A percentile compares a stretch with the other conserved stretches of the same genome.
Conservation (phyloP, 1,140 invertebrate species). For the Drosophila aff. region DNA sequence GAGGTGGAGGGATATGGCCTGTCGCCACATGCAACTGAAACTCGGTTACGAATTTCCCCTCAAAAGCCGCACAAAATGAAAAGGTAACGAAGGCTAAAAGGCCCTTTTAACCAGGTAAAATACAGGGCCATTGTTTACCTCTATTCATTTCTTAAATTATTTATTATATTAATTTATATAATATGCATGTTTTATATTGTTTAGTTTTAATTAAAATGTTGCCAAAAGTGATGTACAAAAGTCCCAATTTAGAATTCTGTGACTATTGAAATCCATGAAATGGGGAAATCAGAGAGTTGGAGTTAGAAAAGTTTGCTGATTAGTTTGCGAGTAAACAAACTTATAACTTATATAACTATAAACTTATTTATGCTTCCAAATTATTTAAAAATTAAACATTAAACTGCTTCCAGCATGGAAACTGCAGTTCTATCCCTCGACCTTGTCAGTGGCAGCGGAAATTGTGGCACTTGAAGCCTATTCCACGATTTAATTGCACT, state of each 20-base stretch:
- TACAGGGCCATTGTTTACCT: background rate
- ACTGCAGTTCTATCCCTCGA: background rate
- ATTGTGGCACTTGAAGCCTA: conserved; percentile 5
- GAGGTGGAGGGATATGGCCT: background rate
- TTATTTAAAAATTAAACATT: no score
- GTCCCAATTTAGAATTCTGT: background rate
- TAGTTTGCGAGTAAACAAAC: background rate
- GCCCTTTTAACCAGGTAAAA: background rate
- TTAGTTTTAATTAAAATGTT: no score
- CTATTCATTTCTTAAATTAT: background rate
- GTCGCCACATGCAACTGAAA: conserved; percentile 56
- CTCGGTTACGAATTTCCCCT: background rate
- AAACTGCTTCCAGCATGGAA: background rate
- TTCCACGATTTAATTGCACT: background rate
- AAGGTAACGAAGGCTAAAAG: background rate
- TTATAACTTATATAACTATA: no score
- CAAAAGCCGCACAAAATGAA: background rate
- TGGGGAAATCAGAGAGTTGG: no score
- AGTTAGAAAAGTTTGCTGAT: background rate
- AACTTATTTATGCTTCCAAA: background rate
- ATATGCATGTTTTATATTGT: no score
- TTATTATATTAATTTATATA: background rate
- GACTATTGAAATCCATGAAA: background rate
- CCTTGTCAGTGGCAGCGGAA: conserved; percentile 5
- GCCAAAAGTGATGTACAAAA: background rate